Percentiles rank a stretch among this genome's conserved stretches.
Conservation (phyloP, 1,140 invertebrate species). For the Penaeus japonicus region DNA sequence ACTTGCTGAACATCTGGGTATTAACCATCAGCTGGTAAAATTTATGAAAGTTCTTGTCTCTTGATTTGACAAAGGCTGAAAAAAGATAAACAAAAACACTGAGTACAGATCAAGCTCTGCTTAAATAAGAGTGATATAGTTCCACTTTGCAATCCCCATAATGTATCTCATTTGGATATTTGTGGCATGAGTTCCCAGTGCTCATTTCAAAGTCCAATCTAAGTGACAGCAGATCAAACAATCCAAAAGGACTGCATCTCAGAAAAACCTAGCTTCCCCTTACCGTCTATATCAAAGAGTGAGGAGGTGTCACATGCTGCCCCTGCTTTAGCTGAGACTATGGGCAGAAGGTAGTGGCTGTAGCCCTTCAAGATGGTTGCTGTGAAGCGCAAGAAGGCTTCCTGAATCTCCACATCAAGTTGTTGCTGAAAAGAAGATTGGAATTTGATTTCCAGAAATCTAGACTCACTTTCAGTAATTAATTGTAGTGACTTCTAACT, state of each 20-base stretch:
- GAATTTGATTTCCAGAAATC: not conserved
- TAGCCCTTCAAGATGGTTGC: slow-evolving; percentile 92
- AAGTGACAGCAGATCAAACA: slow-evolving; percentile 52
- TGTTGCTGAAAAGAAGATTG: slow-evolving; percentile 37
- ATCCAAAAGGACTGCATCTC: no score
- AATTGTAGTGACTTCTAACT: no score
- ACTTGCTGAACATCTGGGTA: slow-evolving; percentile 94
- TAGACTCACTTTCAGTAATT: no score
- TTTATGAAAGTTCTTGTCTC: slow-evolving; percentile 86
- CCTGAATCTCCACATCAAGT: slow-evolving; percentile 84
- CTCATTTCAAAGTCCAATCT: not conserved
- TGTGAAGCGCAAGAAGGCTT: slow-evolving; percentile 96
- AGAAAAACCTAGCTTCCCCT: slow-evolving; percentile 61
- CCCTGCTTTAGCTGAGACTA: slow-evolving; percentile 91
- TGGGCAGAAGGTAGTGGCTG: slow-evolving; percentile 87
- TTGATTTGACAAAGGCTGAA: slow-evolving; percentile 70
- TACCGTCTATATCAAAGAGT: slow-evolving; percentile 92
- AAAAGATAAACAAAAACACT: slow-evolving; percentile 53
- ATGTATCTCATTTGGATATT: no score
- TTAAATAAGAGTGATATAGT: no score
- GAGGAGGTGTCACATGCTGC: slow-evolving; percentile 94
- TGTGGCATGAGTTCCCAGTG: no score
- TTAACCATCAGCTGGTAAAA: slow-evolving; percentile 89
- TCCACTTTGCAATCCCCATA: no score
- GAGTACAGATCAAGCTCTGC: no score